phyloP scores from a whole-genome alignment of 2,113 vertebrate species.

The Silurus meridionalis region DNA sequence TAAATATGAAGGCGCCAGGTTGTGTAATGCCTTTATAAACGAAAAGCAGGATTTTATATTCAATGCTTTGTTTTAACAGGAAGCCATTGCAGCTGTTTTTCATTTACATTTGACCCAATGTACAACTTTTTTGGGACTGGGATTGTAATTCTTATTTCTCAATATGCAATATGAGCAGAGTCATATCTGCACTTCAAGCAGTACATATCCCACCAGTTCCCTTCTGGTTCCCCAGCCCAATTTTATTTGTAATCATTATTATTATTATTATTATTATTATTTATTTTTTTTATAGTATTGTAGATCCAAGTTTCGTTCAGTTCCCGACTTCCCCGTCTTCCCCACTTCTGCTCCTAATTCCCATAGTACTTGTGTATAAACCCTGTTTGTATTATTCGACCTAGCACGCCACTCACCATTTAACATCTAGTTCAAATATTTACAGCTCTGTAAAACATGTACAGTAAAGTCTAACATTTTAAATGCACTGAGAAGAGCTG shows the following conservation, averaged over 20 bases:
- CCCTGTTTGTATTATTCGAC: neutral
- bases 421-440: neutral
- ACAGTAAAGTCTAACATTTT: neutral
- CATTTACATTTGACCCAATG: too few species aligned
- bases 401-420: neutral
- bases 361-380: neutral
- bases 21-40: too few species aligned
- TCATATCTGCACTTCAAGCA: neutral
- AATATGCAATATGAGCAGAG: neutral
- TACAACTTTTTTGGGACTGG: too few species aligned
- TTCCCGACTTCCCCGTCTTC: neutral
- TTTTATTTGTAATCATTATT: too few species aligned
- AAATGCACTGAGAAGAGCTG: neutral
- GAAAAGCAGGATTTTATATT: too few species aligned
- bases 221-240: neutral
- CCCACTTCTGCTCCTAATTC: neutral
- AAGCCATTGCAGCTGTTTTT: too few species aligned
- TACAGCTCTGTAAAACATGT: neutral
- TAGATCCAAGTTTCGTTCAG: neutral
- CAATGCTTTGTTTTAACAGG: too few species aligned
- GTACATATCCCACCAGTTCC: neutral
- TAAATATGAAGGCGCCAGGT: too few species aligned
- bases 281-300: neutral
- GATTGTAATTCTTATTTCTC: neutral
- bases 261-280: too few species aligned